Evolutionary conservation across 1,140 invertebrate species (phyloP), one percentile per base, ranked within the genome.

Genomic region (Drosophila persimilis): DNA sequence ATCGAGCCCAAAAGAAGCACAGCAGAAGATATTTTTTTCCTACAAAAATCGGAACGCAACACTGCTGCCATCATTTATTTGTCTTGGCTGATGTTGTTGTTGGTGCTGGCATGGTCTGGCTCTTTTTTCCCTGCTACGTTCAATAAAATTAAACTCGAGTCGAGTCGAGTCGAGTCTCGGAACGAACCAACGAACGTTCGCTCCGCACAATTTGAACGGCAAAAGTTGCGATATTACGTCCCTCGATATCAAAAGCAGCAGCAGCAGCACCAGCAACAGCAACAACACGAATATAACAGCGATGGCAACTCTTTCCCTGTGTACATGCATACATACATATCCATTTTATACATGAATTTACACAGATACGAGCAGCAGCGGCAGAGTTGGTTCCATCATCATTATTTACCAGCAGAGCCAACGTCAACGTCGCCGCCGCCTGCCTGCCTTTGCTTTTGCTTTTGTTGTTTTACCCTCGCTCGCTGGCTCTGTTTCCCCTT

Each of bases 21-120:
- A 24, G 31, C 20, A 39, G 64, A 65, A 69, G 62, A 75, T 61
- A 73, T 64, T 47, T 73, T 73, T 81, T 88, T 77, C 59, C 73
- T 77, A 85, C 77, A 80, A 85, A 86, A 86, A 86, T 86, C 81
- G 81, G 81, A 86, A 86, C 83, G 83, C 83, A 86, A 86, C 83
- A 86, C 83, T 86, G 83, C 78, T 78, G 83, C 83, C 83, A 88
- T 78, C 73, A 78, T 76, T 76, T 76, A 76, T 78, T 78, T 78
- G 80, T 71, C 81, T 67, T 65, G 52, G 73, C 52, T 29, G 77
- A 48, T 55, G 78, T 56, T 56, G 76, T 52, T 80, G 71, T 69
- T 83, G 81, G 61, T 69, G 73, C 66, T 85, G 81, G 61, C 77
- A 73, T 63, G 83, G 88, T 88, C 83, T 81, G 76, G 78, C 60